These are phyloP conservation scores for Drosophila mettleri DNA, from an alignment of 2,888 invertebrate genomes.

Conservation along the genomic window DNA sequence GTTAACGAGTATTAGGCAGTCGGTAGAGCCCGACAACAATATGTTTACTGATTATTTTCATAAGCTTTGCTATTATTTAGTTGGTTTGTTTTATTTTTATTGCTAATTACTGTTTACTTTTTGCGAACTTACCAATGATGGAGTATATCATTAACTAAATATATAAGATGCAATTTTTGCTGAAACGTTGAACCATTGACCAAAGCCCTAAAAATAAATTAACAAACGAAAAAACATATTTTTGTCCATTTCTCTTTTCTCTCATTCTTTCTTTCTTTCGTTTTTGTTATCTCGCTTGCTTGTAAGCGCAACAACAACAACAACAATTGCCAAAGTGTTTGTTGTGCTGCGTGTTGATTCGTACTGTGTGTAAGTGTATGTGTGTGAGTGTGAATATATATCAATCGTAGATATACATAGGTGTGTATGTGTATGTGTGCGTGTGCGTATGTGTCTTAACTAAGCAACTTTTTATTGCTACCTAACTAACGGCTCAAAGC, in stretches of 20 bases:
- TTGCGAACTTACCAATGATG: slow-evolving; percentile 95
- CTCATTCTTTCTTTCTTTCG: slow-evolving; percentile 26
- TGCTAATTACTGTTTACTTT: slow-evolving; percentile 18
- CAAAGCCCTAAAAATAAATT: slow-evolving; percentile 87
- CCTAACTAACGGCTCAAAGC: slow-evolving; percentile 44
- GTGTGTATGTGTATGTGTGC: slow-evolving; percentile 3
- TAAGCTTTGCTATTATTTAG: slow-evolving; percentile 41
- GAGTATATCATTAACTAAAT: slow-evolving; percentile 98
- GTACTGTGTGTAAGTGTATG: slow-evolving; percentile 16
- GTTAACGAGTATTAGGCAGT: neutral
- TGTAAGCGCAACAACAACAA: slow-evolving; percentile 62
- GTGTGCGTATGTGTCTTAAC: slow-evolving; percentile 22
- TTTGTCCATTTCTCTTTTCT: slow-evolving; percentile 58
- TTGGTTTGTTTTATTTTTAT: slow-evolving; percentile 14
- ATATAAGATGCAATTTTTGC: slow-evolving; percentile 98
- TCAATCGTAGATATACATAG: neutral
- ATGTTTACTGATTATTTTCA: neutral
- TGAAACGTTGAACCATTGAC: slow-evolving; percentile 91
- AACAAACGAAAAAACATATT: slow-evolving; percentile 84
- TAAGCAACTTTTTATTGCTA: slow-evolving; percentile 29
- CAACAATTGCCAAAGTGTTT: slow-evolving; percentile 58
- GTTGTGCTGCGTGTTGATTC: slow-evolving; percentile 31
- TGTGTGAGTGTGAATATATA: slow-evolving; percentile 8
- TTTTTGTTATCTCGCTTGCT: slow-evolving; percentile 41
- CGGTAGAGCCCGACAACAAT: neutral